Base-by-base conservation (phyloP, 2,113 vertebrate genomes). In the Lycocorax pyrrhopterus region DNA sequence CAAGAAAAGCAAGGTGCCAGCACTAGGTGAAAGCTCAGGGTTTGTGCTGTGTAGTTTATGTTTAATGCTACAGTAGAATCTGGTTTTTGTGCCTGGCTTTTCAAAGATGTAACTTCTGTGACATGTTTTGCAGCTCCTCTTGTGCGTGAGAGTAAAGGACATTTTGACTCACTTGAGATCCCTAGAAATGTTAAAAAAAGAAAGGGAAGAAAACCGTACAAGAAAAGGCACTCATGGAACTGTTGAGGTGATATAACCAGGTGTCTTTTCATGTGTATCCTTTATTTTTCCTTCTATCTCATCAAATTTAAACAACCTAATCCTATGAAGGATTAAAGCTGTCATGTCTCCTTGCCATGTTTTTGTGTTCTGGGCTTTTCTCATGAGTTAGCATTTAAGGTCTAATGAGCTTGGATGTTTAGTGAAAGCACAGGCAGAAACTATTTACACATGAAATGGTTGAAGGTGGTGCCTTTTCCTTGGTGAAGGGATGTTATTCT, bases 1-100 rank as follows among this genome's bases (percentile, higher is more conserved):
- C 81, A 96, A 96, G 95, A 94, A 96, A 96, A 97, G 89, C 74
- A 87, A 96, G 93, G 81, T 97, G 92, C 95, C 90, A 96, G 86
- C 73, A 96, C 82, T 84, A 53, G 83, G 81, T 84, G 73, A 95
- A 96, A 91, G 67, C 81, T 95, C 62, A 71, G 74, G 60, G 66
- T 69, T 83, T 96, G 30, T 93, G 91, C 94, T 96, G 87, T 72
- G 69, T 94, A 93, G 94, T 95, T 96, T 95, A 75, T 92, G 76
- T 93, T 94, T 89, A 92, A 89, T 85, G 60, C 84, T 77, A 46
- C 63, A 88, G 73, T 84, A 95, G 90, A 95, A 91, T 92, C 77
- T 95, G 83, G 9, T 86, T 96, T 97, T 90, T 95, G n/a, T 81
- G 41, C 90, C 89, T 95, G 90, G 25, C 35, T 97, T 69, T 96